Percentiles rank a stretch among this genome's conserved stretches.
These are phyloP conservation scores for Polyergus mexicanus DNA, from an alignment of 1,140 invertebrate species.

Conservation along the genomic window DNA sequence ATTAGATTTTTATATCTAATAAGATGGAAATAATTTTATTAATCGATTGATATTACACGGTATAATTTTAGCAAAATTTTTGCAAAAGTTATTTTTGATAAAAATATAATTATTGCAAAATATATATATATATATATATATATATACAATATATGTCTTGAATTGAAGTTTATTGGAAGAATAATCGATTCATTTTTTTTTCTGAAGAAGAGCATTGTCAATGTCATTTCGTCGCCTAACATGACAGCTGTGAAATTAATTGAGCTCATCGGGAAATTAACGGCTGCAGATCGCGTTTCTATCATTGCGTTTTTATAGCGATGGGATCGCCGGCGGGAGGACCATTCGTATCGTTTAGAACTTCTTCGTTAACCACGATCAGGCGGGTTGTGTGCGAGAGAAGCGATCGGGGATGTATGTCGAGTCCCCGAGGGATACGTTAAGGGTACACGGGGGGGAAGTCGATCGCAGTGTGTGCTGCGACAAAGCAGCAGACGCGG, in stretches of 20 bases:
- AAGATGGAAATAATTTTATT: not conserved
- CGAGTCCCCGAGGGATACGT: conserved; percentile 57
- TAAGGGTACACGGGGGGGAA: conserved; percentile 75
- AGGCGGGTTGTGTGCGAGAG: conserved; percentile 42
- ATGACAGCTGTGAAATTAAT: conserved; percentile 55
- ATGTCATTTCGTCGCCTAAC: conserved; percentile 2
- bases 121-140: too few species aligned
- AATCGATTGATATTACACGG: not conserved
- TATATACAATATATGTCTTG: too few species aligned
- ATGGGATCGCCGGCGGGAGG: not conserved
- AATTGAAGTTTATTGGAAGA: not conserved
- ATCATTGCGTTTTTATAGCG: conserved; percentile 66
- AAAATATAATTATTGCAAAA: conserved; percentile 4
- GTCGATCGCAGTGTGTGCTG: conserved; percentile 3
- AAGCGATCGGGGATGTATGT: conserved; percentile 52
- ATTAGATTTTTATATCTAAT: not conserved
- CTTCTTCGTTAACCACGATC: conserved; percentile 71
- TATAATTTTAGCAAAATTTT: not conserved
- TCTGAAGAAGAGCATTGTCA: not conserved
- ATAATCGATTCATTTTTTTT: not conserved
- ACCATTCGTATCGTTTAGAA: conserved; percentile 70
- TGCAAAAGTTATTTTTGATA: conserved; percentile 13
- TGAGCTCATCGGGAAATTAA: conserved; percentile 37
- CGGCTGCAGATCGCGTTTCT: conserved; percentile 49
- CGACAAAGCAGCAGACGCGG: conserved; percentile 55